A percentile compares a stretch with the other conserved stretches of the same genome.
phyloP scores from a whole-genome alignment of 2,888 invertebrate genomes.

The Pherbina coryleti region DNA sequence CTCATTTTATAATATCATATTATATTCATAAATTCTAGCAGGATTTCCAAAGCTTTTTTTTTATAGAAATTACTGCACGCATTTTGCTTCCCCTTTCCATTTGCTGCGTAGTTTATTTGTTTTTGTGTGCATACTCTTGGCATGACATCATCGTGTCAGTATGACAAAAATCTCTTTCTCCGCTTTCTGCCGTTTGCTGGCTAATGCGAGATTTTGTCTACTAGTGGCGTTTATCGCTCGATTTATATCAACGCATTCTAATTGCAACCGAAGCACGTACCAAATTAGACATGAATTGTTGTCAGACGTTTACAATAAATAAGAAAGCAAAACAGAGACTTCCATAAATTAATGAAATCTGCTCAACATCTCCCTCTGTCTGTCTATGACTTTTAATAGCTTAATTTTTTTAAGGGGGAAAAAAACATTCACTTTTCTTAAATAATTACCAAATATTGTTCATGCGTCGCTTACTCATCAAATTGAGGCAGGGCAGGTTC shows the following conservation, averaged over 20 bases:
- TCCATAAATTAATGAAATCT: neutral
- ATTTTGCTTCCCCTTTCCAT: neutral
- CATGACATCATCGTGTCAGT: conserved; percentile 39
- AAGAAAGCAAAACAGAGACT: neutral
- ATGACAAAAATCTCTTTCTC: neutral
- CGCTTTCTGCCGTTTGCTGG: no score
- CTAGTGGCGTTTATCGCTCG: neutral
- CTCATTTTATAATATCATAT: no score
- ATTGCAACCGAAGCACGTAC: conserved; percentile 35
- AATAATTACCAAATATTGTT: neutral
- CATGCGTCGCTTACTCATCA: conserved; percentile 24
- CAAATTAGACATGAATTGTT: neutral
- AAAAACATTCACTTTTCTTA: neutral
- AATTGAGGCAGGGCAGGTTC: conserved; percentile 52
- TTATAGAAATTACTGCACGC: neutral
- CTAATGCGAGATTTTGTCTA: neutral
- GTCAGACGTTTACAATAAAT: neutral
- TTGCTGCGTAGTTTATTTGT: neutral
- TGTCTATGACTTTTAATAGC: no score
- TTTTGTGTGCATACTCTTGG: conserved; percentile 25
- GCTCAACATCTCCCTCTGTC: neutral
- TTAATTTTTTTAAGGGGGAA: neutral
- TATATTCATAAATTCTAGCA: neutral
- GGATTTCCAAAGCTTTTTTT: neutral
- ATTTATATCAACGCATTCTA: conserved; percentile 21